Base-by-base conservation (phyloP, 2,797 vertebrate genomes). In the Xyrichtys novacula region DNA sequence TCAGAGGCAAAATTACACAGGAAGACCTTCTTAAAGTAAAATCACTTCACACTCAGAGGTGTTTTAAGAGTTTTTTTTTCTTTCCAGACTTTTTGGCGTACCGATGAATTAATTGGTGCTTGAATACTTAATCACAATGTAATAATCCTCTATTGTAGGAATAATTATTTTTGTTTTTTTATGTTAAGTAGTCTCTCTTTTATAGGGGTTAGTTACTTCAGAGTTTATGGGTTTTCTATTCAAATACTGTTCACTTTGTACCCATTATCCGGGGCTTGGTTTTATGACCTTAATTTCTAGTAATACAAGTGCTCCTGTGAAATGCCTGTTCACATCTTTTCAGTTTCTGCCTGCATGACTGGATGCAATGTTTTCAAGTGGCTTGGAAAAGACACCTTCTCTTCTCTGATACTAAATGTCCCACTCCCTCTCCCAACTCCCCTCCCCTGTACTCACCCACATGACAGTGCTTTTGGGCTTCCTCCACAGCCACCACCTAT, bases 341-440 rank as follows among this genome's bases (percentile, higher is more conserved):
- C 94, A 93, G 96, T 96, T 94, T 96, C 91, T 91, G 95, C 96
- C 95, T 97, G 97, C 98, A 99, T 99, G 98, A 95, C 85, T 98
- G 96, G 94, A 98, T 99, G 97, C 95, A 93, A 96, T 95, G 94
- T 93, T 94, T 94, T 95, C 91, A 85, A 96, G 93, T 95, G 95
- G 97, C 97, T 98, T 98, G 95, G 95, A 94, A 95, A 94, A 94
- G 93, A 93, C 93, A 95, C 76, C 92, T 83, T 80, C 93, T 94
- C 93, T 93, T 92, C 90, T 91, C 88, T 88, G 87, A 92, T 95
- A 93, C 93, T 93, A 94, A 94, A 89, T 89, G 65, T 81, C 80
- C 85, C 88, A 80, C 85, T 77, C 75, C 78, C 79, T 73, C 66
- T 70, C 78, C 83, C 65, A 46, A 52, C 48, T 46, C 43, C 76